These are phyloP conservation scores for Hafferia zeledoni DNA, from an alignment of 2,797 vertebrate species.

Conservation along the genomic window DNA sequence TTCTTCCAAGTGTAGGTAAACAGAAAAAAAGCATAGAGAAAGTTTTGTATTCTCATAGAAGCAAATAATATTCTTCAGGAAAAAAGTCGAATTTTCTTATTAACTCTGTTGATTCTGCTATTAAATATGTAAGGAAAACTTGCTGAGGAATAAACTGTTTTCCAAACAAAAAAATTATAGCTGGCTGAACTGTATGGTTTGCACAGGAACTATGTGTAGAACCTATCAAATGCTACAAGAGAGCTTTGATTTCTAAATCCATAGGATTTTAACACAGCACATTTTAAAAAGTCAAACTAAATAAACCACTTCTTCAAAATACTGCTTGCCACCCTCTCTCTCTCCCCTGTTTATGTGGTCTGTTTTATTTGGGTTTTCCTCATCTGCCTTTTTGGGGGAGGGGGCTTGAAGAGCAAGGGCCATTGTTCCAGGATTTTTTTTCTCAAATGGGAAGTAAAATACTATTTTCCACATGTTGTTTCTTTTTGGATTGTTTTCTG, in stretches of 20 bases:
- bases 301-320: neutral
- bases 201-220: neutral
- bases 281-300: neutral
- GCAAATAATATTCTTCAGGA: neutral
- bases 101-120: neutral
- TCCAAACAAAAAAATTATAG: neutral
- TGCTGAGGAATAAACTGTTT: neutral
- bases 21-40: neutral
- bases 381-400: neutral
- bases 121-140: neutral
- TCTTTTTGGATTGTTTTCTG: neutral
- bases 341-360: neutral
- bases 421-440: neutral
- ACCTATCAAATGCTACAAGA: neutral
- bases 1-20: neutral
- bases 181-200: neutral
- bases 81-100: neutral
- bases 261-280: neutral
- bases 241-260: neutral
- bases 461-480: neutral
- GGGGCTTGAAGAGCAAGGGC: neutral
- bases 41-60: neutral
- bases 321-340: neutral
- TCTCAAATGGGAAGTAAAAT: conserved; percentile 20
- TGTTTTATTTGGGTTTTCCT: neutral